Evolutionary conservation across 1,140 invertebrate genomes (phyloP).

Genomic region (Lethocerus indicus): DNA sequence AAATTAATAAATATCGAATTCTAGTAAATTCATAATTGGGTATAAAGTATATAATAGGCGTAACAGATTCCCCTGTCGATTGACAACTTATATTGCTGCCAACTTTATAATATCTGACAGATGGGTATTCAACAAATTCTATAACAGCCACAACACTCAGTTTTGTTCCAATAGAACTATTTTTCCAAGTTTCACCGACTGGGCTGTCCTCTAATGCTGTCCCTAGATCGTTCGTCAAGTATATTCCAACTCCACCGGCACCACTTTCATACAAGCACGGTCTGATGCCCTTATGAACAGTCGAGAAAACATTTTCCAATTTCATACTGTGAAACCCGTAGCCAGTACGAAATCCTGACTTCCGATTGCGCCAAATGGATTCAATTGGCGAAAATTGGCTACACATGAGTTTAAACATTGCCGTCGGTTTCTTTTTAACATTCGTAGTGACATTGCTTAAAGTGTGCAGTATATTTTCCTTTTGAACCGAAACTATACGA

Average conservation of each 20-base stretch:
- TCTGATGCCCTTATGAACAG: neutral
- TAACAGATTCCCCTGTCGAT: neutral
- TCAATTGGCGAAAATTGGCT: neutral
- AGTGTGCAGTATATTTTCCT: too few relatives aligned
- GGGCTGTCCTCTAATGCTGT: neutral
- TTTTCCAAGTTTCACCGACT: neutral
- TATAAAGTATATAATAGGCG: neutral
- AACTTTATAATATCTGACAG: neutral
- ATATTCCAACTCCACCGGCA: neutral
- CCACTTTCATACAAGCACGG: neutral
- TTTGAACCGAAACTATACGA: too few relatives aligned
- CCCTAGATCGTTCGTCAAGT: neutral
- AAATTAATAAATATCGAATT: conserved; percentile 3
- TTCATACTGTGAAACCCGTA: neutral
- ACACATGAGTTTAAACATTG: neutral
- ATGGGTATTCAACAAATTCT: neutral
- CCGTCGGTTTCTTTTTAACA: neutral
- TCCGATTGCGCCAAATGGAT: neutral
- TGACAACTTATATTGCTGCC: neutral
- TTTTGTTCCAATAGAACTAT: conserved; percentile 2
- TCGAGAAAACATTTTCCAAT: neutral
- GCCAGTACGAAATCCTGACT: neutral
- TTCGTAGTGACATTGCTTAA: too few relatives aligned
- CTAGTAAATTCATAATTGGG: neutral
- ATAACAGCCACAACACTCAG: neutral